Evolutionary conservation across 2,888 invertebrate species (phyloP).

Genomic region (Entomobrya proxima): DNA sequence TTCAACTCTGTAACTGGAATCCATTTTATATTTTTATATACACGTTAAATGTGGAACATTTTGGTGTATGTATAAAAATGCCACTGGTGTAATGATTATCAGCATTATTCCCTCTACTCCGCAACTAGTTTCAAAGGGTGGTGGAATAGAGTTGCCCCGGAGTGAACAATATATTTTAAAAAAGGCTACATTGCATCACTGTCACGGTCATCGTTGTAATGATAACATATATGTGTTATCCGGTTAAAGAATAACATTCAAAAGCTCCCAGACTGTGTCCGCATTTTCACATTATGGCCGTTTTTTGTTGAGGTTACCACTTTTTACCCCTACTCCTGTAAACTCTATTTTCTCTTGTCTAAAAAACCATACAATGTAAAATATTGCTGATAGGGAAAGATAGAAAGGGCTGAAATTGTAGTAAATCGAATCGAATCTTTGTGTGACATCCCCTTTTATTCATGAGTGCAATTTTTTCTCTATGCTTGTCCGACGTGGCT

Average conservation of each 20-base stretch:
- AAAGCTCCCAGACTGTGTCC: not conserved
- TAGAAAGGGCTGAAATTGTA: slow-evolving; percentile 37
- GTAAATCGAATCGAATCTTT: slow-evolving; percentile 69
- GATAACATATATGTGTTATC: slow-evolving; percentile 38
- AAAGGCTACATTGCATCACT: slow-evolving; percentile 43
- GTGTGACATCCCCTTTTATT: slow-evolving; percentile 72
- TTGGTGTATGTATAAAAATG: not conserved
- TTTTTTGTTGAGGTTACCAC: slow-evolving; percentile 6
- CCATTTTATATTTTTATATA: slow-evolving; percentile 52
- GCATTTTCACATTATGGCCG: not conserved
- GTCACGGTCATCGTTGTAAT: slow-evolving; percentile 54
- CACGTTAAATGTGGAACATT: slow-evolving; percentile 29
- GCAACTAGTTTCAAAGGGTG: not conserved
- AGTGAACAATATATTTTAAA: slow-evolving; percentile 9
- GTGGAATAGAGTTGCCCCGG: slow-evolving; percentile 34
- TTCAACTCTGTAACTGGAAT: slow-evolving; percentile 53
- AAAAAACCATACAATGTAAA: not conserved
- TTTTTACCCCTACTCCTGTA: not conserved
- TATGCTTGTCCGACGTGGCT: slow-evolving; percentile 66
- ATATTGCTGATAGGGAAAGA: not conserved
- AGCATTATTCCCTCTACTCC: slow-evolving; percentile 15
- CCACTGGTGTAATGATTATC: slow-evolving; percentile 14
- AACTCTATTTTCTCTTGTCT: not conserved
- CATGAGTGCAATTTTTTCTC: slow-evolving; percentile 70
- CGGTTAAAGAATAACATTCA: slow-evolving; percentile 1